Conservation (phyloP, 2,888 invertebrate genomes). For the Protodeltote pygarga region DNA sequence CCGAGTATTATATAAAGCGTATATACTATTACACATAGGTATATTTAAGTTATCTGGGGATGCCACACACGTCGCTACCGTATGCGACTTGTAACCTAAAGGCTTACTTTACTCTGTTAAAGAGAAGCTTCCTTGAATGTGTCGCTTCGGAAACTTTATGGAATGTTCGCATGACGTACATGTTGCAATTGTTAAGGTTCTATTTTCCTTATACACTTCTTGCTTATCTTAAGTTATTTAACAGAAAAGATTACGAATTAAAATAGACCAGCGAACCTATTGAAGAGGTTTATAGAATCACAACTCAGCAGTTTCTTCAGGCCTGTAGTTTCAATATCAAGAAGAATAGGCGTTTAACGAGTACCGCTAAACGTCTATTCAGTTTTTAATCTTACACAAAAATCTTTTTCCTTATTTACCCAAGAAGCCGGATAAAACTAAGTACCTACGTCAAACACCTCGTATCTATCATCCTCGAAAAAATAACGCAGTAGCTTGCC, state of each 20-base stretch:
- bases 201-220: no score
- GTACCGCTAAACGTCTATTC: no score
- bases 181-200: no score
- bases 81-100: slow-evolving; percentile 34
- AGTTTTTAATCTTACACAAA: slow-evolving; percentile 4
- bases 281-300: no score
- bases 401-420: slow-evolving; percentile 36
- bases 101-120: slow-evolving; percentile 29
- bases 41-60: slow-evolving; percentile 60
- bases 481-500: slow-evolving; percentile 58
- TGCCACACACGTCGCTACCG: slow-evolving; percentile 80
- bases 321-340: no score
- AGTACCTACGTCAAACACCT: slow-evolving; percentile 51
- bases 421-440: slow-evolving; percentile 38
- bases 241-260: no score
- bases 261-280: no score
- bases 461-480: slow-evolving; percentile 52
- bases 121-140: slow-evolving; percentile 38
- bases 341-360: background rate
- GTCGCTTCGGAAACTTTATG: slow-evolving; percentile 14
- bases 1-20: slow-evolving; percentile 75
- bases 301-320: no score
- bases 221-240: no score
- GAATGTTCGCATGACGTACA: no score
- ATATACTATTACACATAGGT: slow-evolving; percentile 28